These are phyloP conservation scores for Deroplatys truncata DNA, from an alignment of 2,888 invertebrate genomes.

Conservation along the genomic window DNA sequence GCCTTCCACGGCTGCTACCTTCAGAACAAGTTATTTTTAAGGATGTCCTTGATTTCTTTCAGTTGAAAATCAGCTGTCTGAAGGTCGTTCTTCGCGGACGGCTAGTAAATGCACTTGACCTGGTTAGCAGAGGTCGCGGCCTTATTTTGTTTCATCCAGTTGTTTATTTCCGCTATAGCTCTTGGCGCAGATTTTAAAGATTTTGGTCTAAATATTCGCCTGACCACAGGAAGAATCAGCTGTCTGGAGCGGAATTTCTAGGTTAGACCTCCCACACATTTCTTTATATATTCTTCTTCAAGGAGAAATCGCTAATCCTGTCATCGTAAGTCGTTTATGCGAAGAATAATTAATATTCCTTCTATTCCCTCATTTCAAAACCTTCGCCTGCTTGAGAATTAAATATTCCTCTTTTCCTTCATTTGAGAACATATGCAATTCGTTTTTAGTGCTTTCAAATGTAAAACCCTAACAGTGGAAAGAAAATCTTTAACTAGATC, in stretches of 20 bases:
- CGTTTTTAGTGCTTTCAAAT: too few relatives aligned
- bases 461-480: too few relatives aligned
- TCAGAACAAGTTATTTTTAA: not conserved
- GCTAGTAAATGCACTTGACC: not conserved
- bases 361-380: too few relatives aligned
- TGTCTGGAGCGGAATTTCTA: not conserved
- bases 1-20: not conserved
- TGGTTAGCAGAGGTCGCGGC: not conserved
- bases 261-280: not conserved
- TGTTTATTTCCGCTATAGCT: not conserved
- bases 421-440: too few relatives aligned
- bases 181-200: not conserved
- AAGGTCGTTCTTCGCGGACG: not conserved
- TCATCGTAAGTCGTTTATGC: not conserved
- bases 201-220: not conserved
- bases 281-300: not conserved
- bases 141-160: not conserved
- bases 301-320: not conserved
- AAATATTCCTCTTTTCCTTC: too few relatives aligned
- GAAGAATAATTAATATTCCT: too few relatives aligned
- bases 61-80: not conserved
- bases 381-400: too few relatives aligned
- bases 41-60: not conserved
- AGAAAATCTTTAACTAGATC: too few relatives aligned
- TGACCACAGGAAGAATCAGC: not conserved